These are phyloP conservation scores for Dynastes hyllus DNA, from an alignment of 2,888 invertebrate species.

Conservation along the genomic window DNA sequence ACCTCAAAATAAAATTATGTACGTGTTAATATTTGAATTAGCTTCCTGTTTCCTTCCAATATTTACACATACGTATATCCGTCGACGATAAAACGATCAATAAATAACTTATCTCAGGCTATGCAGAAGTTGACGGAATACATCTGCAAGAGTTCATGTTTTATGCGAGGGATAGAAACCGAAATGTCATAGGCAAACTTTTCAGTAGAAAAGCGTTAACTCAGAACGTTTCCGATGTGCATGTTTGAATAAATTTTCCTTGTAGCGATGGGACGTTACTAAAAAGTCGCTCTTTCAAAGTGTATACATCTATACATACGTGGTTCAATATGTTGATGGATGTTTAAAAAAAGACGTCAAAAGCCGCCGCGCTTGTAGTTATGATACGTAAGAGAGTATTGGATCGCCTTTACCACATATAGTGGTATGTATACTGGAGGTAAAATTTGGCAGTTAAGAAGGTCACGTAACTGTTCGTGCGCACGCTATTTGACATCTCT, in stretches of 20 bases:
- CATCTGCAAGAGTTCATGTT: slow-evolving; percentile 21
- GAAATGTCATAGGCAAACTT: slow-evolving; percentile 24
- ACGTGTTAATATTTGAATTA: slow-evolving; percentile 12
- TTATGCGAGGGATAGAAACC: slow-evolving; percentile 19
- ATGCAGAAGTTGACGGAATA: neutral
- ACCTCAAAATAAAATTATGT: neutral
- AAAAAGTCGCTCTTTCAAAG: slow-evolving; percentile 8
- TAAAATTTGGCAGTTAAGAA: too few species aligned
- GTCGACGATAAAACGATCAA: slow-evolving; percentile 9
- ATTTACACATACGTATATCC: slow-evolving; percentile 7
- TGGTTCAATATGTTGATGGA: neutral
- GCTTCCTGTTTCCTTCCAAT: neutral
- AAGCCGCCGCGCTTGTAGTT: neutral
- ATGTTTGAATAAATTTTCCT: slow-evolving; percentile 29
- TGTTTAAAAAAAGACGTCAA: neutral
- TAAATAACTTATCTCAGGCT: slow-evolving; percentile 24
- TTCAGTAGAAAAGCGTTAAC: neutral
- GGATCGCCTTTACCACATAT: too few species aligned
- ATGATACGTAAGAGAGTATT: too few species aligned
- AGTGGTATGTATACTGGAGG: too few species aligned
- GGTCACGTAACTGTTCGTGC: too few species aligned
- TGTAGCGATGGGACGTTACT: slow-evolving; percentile 5
- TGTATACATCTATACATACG: neutral
- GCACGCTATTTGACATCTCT: too few species aligned
- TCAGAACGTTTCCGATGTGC: slow-evolving; percentile 5